phyloP scores from a whole-genome alignment of 2,113 vertebrate genomes.

The Anoplopoma fimbria region DNA sequence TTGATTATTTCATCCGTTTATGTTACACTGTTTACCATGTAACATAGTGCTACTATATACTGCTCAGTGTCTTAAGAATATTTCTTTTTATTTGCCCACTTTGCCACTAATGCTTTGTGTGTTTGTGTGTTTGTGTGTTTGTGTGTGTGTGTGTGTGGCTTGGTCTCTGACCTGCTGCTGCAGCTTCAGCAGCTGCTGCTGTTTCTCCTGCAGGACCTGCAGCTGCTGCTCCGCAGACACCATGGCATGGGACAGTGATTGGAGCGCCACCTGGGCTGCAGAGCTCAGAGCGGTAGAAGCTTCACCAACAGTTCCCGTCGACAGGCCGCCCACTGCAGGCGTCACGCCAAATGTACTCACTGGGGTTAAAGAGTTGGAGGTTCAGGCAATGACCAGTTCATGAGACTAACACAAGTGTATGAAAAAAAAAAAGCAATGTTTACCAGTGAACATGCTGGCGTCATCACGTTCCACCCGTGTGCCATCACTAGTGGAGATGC shows the following conservation, averaged over 20 bases:
- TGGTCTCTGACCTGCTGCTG: conserved; percentile 95
- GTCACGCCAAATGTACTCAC: conserved; percentile 99
- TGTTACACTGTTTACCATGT: too few relatives aligned
- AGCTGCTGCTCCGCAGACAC: conserved; percentile 99
- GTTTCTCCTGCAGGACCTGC: conserved; percentile 99
- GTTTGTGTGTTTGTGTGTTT: background rate
- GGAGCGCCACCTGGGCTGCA: conserved; percentile 98
- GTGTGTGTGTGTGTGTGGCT: background rate
- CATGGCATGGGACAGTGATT: conserved; percentile 99
- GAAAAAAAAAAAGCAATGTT: conserved; percentile 65
- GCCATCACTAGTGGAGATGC: conserved; percentile 98
- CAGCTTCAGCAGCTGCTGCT: conserved; percentile 99
- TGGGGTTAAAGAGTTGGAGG: conserved; percentile 56
- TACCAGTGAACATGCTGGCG: conserved; percentile 99
- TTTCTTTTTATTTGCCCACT: background rate
- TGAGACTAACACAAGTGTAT: too few relatives aligned
- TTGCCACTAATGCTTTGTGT: background rate
- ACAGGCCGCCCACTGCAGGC: conserved; percentile 92
- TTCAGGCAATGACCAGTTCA: background rate
- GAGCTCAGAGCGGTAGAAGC: conserved; percentile 98
- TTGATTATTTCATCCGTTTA: too few relatives aligned
- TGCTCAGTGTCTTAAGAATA: background rate
- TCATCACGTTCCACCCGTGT: conserved; percentile 99
- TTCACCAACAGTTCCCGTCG: conserved; percentile 94
- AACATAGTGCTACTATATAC: too few relatives aligned